Base-by-base conservation (phyloP, 2,888 invertebrate species). In the Eupithecia insigniata region DNA sequence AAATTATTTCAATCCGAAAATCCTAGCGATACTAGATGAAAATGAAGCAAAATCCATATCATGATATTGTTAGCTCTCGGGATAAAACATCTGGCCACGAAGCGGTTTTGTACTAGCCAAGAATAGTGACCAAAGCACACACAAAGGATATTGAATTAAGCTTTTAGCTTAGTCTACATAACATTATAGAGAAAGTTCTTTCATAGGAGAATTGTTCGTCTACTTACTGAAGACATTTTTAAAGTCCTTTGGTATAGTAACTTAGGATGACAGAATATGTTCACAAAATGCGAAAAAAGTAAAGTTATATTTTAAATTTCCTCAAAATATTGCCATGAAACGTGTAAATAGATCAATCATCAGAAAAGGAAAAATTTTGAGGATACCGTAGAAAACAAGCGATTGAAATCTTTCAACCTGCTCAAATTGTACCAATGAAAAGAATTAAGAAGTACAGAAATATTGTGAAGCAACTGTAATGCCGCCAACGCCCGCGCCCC, bases 401-500 rank as follows among this genome's bases (percentile, higher is more conserved):
- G 14, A 14, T 55, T 10, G 61, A 32, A 67, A 66, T 36, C 51
- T 66, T 66, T 69, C 18, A 66, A 61, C 30, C 39, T n/a, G 64
- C 64, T 55, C 32, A 65, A 70, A 66, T 66, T 69, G 36, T 60
- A 60, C 58, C 22, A 70, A 69, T 71, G 51, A 66, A 74, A 68
- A 39, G 46, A 69, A 62, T 62, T 66, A 69, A n/a, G 12, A 69
- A 62, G 66, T 69, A 66, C 55, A 66, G 72, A 69, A 61, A 73
- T 66, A 70, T 68, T 67, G 66, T 74, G 70, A 69, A 69, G 67
- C 74, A 71, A 69, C 62, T 58, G 69, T 61, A 65, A 32, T 46
- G 81, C 81, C 82, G 81, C 87, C 86, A 86, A 87, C 74, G 73
- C 73, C 74, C 74, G 87, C 74, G 73, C 72, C 73, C 74, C 80